Evolutionary conservation across 2,113 vertebrate species (phyloP), one percentile per base, ranked within the genome.

Genomic region (Psilopogon haemacephalus): DNA sequence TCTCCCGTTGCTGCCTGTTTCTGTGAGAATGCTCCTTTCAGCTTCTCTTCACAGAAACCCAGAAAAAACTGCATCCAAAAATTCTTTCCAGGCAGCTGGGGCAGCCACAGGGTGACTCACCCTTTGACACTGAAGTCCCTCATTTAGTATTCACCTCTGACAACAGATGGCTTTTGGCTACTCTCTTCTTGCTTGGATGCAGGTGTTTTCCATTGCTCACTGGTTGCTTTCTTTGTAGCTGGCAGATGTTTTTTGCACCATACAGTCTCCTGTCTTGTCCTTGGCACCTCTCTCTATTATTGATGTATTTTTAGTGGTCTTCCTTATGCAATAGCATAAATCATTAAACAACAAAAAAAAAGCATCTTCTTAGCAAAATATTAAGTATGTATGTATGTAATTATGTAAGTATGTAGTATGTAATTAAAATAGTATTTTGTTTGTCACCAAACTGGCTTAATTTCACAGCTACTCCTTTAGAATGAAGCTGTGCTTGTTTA

Each of bases 401-500:
- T 93, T 90, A 94, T n/a, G n/a, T n/a, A n/a, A n/a, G n/a, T n/a
- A n/a, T n/a, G n/a, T n/a, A n/a, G 74, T 63, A 62, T 81, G 72
- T 93, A 84, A 95, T 93, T 90, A 94, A 94, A 82, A 92, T 89
- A 93, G 87, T 85, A 56, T 79, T 94, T 92, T 93, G 86, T 91
- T 94, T 86, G 68, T 94, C 64, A 77, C 78, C n/a, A 94, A 92
- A 93, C 84, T 92, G 81, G 50, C 63, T 93, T 90, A 93, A 92
- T 94, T 92, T 84, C 86, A 75, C 86, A 96, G 90, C 86, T 93
- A 86, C 55, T 92, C 14, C 50, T 90, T 80, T 84, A 73, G 55
- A 91, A 85, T 44, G 67, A 93, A 55, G 44, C 71, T 75, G 23
- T 73, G 70, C 92, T 94, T 92, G 70, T 93, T 94, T 92, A 48